Conservation (phyloP, 2,888 invertebrate species). For the Stenoptilia bipunctidactyla region DNA sequence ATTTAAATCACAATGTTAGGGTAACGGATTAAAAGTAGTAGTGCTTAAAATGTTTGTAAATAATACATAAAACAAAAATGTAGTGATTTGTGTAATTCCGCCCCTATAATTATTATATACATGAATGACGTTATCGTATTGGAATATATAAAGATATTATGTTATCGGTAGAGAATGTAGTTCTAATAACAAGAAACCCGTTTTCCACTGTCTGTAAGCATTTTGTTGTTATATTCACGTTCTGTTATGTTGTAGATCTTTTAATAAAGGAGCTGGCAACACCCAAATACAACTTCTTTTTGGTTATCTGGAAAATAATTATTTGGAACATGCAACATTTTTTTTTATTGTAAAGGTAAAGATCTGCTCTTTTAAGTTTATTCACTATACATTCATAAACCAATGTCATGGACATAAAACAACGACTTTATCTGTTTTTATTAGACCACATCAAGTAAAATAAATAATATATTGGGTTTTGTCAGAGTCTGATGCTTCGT, state of each 20-base stretch:
- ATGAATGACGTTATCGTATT: constrained; percentile 13
- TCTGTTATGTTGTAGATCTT: not conserved
- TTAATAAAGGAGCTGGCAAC: constrained; percentile 1
- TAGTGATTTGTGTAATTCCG: constrained; percentile 58
- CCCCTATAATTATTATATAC: constrained; percentile 26
- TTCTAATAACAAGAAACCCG: too few species aligned
- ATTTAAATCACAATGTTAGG: not conserved
- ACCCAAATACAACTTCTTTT: too few species aligned
- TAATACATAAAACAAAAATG: constrained; percentile 41
- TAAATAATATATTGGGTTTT: too few species aligned
- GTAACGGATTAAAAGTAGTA: constrained; percentile 21
- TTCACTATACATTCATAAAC: too few species aligned
- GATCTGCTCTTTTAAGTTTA: too few species aligned
- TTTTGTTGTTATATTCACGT: not conserved
- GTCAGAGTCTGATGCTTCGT: too few species aligned
- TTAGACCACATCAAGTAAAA: too few species aligned
- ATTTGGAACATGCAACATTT: too few species aligned
- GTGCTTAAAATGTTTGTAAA: constrained; percentile 58
- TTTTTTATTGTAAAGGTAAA: too few species aligned
- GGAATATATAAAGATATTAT: constrained; percentile 23
- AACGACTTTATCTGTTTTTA: too few species aligned
- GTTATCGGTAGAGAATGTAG: constrained; percentile 14
- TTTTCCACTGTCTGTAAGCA: not conserved
- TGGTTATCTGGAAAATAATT: too few species aligned
- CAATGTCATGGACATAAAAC: too few species aligned